phyloP scores from a whole-genome alignment of 2,113 vertebrate species.

The Pelobates fuscus region DNA sequence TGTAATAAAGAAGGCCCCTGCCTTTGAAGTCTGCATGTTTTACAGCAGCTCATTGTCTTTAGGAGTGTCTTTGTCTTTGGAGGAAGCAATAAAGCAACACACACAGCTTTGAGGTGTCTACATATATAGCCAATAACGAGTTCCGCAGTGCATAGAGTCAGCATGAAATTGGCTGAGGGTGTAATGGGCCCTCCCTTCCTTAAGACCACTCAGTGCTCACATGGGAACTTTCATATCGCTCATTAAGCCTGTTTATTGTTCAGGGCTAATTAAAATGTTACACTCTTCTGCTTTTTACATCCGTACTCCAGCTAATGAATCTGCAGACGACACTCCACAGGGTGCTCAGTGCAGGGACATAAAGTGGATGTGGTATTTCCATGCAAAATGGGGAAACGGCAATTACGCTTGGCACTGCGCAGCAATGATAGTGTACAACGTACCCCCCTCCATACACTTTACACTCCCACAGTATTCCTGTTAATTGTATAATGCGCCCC shows the following conservation, averaged over 20 bases:
- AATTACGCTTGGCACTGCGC: slow-evolving; percentile 41
- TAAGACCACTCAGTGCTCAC: slow-evolving; percentile 66
- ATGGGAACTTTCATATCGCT: slow-evolving; percentile 66
- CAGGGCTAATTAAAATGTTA: slow-evolving; percentile 77
- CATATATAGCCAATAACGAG: slow-evolving; percentile 46
- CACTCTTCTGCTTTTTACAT: slow-evolving; percentile 69
- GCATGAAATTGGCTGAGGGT: slow-evolving; percentile 71
- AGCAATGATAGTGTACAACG: slow-evolving; percentile 18
- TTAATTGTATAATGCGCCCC: slow-evolving; percentile 46
- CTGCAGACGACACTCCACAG: slow-evolving; percentile 56
- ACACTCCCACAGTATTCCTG: slow-evolving; percentile 40
- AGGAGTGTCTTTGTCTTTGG: slow-evolving; percentile 24
- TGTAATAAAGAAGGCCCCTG: background rate
- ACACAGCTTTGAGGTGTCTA: slow-evolving; percentile 23
- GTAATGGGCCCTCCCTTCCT: slow-evolving; percentile 67
- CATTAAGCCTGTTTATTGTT: slow-evolving; percentile 77
- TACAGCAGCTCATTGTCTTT: slow-evolving; percentile 33
- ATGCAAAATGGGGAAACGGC: slow-evolving; percentile 30
- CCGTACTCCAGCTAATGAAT: slow-evolving; percentile 68
- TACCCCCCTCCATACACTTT: slow-evolving; percentile 10
- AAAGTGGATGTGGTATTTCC: slow-evolving; percentile 27
- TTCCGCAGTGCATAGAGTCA: slow-evolving; percentile 44
- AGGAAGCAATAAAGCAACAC: slow-evolving; percentile 36
- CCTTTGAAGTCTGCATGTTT: slow-evolving; percentile 34
- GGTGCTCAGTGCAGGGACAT: slow-evolving; percentile 36